Conservation (phyloP, 2,888 invertebrate species). For the Cerastis rubricosa region DNA sequence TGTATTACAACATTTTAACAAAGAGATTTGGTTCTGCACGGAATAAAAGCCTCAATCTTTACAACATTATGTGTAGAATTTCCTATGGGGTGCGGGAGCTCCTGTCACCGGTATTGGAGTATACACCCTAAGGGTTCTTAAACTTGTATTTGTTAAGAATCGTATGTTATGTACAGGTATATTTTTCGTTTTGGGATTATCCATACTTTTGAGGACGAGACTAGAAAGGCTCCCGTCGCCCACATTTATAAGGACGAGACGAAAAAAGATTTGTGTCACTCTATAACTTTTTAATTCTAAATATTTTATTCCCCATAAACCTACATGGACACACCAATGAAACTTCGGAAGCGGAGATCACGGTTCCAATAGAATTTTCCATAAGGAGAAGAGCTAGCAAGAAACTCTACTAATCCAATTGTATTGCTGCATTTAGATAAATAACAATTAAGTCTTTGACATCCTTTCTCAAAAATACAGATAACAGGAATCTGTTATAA, state of each 20-base stretch:
- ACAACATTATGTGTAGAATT: constrained; percentile 29
- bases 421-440: background rate
- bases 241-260: background rate
- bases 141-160: constrained; percentile 6
- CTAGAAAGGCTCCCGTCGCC: too few relatives aligned
- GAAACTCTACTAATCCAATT: background rate
- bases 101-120: constrained; percentile 5
- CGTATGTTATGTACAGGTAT: background rate
- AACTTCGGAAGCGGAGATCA: background rate
- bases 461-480: background rate
- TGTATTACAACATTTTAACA: constrained; percentile 12
- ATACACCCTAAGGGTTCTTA: constrained; percentile 14
- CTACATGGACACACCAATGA: background rate
- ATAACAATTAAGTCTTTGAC: background rate
- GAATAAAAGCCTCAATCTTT: constrained; percentile 34
- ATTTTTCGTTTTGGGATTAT: background rate
- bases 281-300: background rate
- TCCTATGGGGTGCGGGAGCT: constrained; percentile 31
- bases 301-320: background rate
- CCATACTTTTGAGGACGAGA: background rate
- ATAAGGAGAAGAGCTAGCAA: background rate
- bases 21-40: constrained; percentile 22
- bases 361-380: background rate
- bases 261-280: background rate
- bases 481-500: background rate